phyloP scores from a whole-genome alignment of 2,797 vertebrate species.

The Prunella strophiata region DNA sequence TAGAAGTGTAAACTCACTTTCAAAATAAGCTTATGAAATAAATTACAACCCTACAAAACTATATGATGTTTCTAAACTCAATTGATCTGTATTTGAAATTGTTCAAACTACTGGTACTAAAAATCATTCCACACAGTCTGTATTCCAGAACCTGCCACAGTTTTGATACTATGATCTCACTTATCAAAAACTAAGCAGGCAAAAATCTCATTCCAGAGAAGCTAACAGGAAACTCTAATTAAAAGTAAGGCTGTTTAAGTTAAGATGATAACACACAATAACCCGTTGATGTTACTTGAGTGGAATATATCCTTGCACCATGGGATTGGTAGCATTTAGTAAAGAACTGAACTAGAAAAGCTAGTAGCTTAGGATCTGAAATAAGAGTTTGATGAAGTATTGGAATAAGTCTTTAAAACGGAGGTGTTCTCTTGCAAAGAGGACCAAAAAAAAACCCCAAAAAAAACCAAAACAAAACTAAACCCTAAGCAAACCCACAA shows the following conservation, averaged over 20 bases:
- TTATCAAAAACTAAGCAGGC: background rate
- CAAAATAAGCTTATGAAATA: background rate
- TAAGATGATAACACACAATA: background rate
- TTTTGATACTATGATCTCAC: background rate
- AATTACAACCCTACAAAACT: background rate
- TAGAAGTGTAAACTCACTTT: background rate
- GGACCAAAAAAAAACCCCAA: background rate
- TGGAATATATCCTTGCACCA: background rate
- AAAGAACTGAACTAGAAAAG: background rate
- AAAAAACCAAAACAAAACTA: no score
- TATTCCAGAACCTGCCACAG: background rate
- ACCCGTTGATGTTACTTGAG: background rate
- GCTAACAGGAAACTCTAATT: background rate
- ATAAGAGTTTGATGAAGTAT: background rate
- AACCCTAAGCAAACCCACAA: accelerated
- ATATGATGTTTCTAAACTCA: background rate
- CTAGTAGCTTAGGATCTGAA: background rate
- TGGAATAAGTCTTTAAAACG: background rate
- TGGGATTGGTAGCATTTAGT: background rate
- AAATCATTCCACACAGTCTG: background rate
- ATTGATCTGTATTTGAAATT: background rate
- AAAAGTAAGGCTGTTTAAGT: background rate
- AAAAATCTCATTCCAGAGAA: background rate
- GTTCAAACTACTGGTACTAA: background rate
- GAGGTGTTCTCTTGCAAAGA: background rate